Conservation (phyloP, 2,113 vertebrate genomes). For the Setophaga petechia region DNA sequence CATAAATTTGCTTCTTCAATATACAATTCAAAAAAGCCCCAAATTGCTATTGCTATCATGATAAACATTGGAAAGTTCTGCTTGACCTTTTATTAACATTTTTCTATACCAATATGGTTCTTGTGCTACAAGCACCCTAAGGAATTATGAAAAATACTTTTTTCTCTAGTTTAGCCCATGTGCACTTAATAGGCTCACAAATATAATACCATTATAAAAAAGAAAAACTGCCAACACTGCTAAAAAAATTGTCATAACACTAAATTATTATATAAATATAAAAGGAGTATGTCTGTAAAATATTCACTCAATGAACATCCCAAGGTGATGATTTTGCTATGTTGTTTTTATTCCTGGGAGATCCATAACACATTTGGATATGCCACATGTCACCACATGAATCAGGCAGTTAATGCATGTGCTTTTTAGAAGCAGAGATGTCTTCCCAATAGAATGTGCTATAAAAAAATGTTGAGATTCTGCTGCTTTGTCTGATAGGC, state of each 20-base stretch:
- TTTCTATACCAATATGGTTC: constrained; percentile 80
- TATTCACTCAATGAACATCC: constrained; percentile 88
- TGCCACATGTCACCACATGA: constrained; percentile 84
- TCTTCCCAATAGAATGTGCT: constrained; percentile 82
- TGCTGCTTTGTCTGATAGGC: constrained; percentile 83
- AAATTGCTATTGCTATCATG: constrained; percentile 66
- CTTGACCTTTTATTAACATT: constrained; percentile 85
- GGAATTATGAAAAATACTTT: constrained; percentile 88
- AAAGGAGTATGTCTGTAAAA: constrained; percentile 87
- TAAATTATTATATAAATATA: constrained; percentile 92
- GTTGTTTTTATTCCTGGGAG: constrained; percentile 86
- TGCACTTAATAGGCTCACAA: constrained; percentile 87
- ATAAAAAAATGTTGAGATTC: constrained; percentile 77
- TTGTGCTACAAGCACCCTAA: constrained; percentile 78
- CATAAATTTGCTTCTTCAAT: constrained; percentile 59
- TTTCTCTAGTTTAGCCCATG: constrained; percentile 84
- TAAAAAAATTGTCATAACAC: constrained; percentile 88
- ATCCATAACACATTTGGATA: constrained; percentile 85
- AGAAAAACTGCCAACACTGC: constrained; percentile 86
- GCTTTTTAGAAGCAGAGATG: constrained; percentile 78
- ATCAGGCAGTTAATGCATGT: constrained; percentile 84
- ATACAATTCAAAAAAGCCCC: constrained; percentile 61
- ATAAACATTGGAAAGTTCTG: constrained; percentile 77
- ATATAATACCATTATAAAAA: constrained; percentile 88
- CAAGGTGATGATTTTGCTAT: constrained; percentile 85